Conservation (phyloP, 2,888 invertebrate species). For the Pasiphila rectangulata region DNA sequence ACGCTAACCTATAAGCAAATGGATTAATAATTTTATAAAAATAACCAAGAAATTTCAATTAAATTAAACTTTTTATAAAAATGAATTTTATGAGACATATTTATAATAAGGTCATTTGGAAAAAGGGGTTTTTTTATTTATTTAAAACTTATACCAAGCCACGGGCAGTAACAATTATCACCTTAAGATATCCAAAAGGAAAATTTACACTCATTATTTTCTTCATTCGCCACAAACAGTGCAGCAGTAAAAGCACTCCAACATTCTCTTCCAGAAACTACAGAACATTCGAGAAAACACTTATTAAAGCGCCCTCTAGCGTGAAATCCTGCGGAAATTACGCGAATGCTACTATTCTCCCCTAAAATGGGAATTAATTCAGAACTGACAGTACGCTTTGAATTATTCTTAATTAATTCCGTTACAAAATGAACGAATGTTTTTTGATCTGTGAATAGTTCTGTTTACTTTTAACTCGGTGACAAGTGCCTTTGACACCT, state of each 20-base stretch:
- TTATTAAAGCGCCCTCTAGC: constrained; percentile 23
- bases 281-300: constrained; percentile 24
- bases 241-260: neutral
- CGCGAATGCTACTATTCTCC: constrained; percentile 19
- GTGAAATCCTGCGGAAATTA: constrained; percentile 24
- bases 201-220: no score
- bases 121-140: no score
- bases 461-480: neutral
- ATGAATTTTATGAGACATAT: no score
- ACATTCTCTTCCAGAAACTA: constrained; percentile 17
- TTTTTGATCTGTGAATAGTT: constrained; percentile 14
- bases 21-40: no score
- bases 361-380: constrained; percentile 25
- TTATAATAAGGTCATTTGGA: no score
- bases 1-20: no score
- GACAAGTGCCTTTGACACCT: neutral
- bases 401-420: constrained; percentile 24
- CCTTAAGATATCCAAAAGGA: no score
- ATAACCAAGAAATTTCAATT: no score
- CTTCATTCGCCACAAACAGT: neutral
- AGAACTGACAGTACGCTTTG: constrained; percentile 15
- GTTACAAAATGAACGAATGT: constrained; percentile 11
- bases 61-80: no score
- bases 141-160: no score
- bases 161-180: no score